phyloP scores from a whole-genome alignment of 2,797 vertebrate genomes.

The Sebastes trivittatus region DNA sequence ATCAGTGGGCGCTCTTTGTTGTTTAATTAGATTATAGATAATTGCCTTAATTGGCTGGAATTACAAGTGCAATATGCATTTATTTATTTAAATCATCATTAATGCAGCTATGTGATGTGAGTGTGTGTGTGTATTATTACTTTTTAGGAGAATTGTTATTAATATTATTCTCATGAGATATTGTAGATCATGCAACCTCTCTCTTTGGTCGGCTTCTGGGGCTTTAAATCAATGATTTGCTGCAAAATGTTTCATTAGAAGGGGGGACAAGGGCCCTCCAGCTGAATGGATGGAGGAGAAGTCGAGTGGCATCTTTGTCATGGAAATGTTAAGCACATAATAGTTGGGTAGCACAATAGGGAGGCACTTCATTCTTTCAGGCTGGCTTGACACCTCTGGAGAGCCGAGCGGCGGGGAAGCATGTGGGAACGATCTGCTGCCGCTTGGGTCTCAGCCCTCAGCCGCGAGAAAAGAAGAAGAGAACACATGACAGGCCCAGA shows the following conservation, averaged over 20 bases:
- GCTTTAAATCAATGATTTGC: constrained; percentile 95
- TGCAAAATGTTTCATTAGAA: constrained; percentile 97
- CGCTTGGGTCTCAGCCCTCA: constrained; percentile 71
- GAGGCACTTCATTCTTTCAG: constrained; percentile 99
- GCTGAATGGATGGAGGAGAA: constrained; percentile 97
- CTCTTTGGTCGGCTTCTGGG: constrained; percentile 39
- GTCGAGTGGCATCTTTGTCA: constrained; percentile 99
- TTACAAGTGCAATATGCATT: background rate
- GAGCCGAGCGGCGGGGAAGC: constrained; percentile 95
- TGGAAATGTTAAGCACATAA: constrained; percentile 99
- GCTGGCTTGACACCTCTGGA: constrained; percentile 96
- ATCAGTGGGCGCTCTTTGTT: background rate
- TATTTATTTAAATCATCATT: background rate
- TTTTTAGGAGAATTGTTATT: background rate
- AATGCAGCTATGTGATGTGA: background rate
- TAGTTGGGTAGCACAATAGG: constrained; percentile 95
- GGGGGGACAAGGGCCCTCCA: constrained; percentile 91
- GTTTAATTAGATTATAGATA: background rate
- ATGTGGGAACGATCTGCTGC: constrained; percentile 99
- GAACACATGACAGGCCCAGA: constrained; percentile 35
- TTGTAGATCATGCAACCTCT: constrained; percentile 2
- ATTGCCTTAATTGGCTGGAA: background rate
- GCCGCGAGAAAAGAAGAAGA: constrained; percentile 44
- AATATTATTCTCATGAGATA: background rate
- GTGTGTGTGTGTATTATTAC: background rate